Evolutionary conservation across 35 echinoderm and acorn worm genomes (phyloP).

Genomic region (Ptychodera flava): DNA sequence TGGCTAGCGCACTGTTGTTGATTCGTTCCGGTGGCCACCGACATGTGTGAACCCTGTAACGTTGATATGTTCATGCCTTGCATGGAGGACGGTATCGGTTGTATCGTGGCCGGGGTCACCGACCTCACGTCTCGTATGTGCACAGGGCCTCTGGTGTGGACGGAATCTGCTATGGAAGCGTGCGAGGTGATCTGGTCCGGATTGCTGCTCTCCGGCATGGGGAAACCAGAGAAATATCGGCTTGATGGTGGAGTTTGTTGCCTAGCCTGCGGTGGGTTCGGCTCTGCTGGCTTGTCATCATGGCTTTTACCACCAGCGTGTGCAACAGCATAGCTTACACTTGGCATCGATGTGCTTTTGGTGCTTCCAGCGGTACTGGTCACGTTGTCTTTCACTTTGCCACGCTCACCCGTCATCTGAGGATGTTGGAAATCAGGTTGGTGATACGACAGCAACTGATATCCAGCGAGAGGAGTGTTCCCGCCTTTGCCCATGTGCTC

Average conservation of each 20-base stretch:
- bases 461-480: neutral
- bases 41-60: neutral
- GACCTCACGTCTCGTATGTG: neutral
- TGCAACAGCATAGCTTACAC: neutral
- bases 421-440: neutral
- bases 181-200: neutral
- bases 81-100: neutral
- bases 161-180: neutral
- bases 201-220: neutral
- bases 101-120: neutral
- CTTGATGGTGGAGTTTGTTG: neutral
- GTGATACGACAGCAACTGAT: neutral
- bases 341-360: neutral
- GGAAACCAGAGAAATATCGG: neutral
- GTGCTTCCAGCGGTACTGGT: neutral
- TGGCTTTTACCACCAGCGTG: neutral
- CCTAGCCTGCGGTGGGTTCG: neutral
- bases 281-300: neutral
- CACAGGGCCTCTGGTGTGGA: neutral
- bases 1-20: neutral
- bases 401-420: neutral
- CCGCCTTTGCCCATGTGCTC: neutral
- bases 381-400: neutral
- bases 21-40: neutral
- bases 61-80: neutral